A percentile compares a stretch with the other conserved stretches of the same genome.
These are phyloP conservation scores for Channa striata DNA, from an alignment of 2,797 vertebrate genomes.

Conservation along the genomic window DNA sequence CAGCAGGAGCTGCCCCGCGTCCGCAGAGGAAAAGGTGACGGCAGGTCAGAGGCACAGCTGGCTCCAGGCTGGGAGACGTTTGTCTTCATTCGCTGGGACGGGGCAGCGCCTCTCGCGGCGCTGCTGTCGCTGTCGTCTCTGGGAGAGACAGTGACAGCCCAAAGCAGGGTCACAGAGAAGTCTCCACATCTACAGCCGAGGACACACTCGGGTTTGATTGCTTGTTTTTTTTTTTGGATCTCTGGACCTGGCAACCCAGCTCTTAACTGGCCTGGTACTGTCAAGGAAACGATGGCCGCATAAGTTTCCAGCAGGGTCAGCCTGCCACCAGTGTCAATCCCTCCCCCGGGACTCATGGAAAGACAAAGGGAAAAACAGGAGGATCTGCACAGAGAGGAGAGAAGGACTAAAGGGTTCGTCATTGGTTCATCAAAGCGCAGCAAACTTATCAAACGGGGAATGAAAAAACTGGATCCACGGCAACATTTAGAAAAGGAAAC, in stretches of 20 bases:
- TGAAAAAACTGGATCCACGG: no score
- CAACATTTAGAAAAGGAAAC: no score
- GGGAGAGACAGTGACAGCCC: conserved; percentile 47
- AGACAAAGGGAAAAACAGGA: conserved; percentile 36
- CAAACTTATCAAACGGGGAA: neutral
- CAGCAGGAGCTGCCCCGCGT: conserved; percentile 18
- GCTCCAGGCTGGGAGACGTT: conserved; percentile 57
- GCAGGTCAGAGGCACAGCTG: conserved; percentile 63
- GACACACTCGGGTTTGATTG: neutral
- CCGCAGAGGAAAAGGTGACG: conserved; percentile 37
- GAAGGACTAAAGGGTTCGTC: neutral
- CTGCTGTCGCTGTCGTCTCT: conserved; percentile 54
- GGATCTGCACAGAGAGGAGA: conserved; percentile 32
- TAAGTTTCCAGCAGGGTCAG: conserved; percentile 39
- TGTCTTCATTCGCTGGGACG: conserved; percentile 62
- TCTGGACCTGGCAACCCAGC: conserved; percentile 15
- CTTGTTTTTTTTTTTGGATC: neutral
- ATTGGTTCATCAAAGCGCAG: neutral
- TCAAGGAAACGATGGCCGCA: conserved; percentile 30
- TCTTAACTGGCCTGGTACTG: conserved; percentile 1
- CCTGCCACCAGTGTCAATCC: conserved; percentile 38
- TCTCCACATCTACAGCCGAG: conserved; percentile 6
- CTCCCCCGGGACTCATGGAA: conserved; percentile 50
- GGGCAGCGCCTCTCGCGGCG: conserved; percentile 26
- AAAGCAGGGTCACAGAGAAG: conserved; percentile 8